Base-by-base conservation (phyloP, 2,797 vertebrate species). In the Choloepus didactylus region DNA sequence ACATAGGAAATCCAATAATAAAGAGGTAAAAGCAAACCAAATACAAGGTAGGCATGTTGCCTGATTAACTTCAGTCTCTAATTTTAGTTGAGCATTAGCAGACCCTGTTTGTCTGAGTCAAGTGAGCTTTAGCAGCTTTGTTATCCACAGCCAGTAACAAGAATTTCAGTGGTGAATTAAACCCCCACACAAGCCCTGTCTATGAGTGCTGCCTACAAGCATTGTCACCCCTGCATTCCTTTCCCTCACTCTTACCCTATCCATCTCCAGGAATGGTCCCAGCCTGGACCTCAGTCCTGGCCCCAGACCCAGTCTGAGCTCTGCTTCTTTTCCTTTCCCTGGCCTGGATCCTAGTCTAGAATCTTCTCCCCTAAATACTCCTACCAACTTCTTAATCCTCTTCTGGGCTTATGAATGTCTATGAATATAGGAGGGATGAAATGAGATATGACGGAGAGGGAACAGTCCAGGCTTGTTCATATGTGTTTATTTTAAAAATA, bases 321-420 rank as follows among this genome's bases (percentile, higher is more conserved):
- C 94, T 87, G 70, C 87, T 91, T 62, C 94, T 95, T 92, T 94
- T 95, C 92, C 89, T 94, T 92, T 94, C 94, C 92, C 89, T 94
- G 94, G 91, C 80, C 86, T 83, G 35, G 38, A 49, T 91, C 80
- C 87, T 93, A 81, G 66, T 81, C 88, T 75, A n/a, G 89, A 21
- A 87, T 91, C 88, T 95, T 92, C 88, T 95, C 75, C 70, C 29
- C 88, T 89, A 46, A 88, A 93, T 67, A n/a, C 88, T 95, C 82
- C 82, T 91, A 91, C 88, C 87, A 89, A 44, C 88, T 85, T 88
- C 82, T 77, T 93, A 92, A 79, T 96, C 88, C 69, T 41, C 19
- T n/a, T 76, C 88, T 84, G 29, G 51, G 44, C n/a, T 92, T 27
- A 46, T 49, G 85, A 77, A 19, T n/a, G 59, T 82, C 87, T 84